phyloP scores from a whole-genome alignment of 1,140 invertebrate genomes.

The Vanessa atalanta region DNA sequence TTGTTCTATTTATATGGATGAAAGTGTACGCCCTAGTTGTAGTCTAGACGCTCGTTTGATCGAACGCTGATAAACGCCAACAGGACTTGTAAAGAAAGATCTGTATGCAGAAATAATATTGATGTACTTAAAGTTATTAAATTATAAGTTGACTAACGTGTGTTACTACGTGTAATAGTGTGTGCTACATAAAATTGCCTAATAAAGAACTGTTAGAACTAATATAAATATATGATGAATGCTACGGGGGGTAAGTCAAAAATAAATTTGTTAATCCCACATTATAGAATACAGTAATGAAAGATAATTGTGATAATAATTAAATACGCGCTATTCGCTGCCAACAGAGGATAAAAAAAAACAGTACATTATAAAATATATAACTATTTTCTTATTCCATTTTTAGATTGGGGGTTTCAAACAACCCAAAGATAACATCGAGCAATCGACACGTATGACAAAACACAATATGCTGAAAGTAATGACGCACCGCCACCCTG shows the following conservation, averaged over 20 bases:
- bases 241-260: conserved; percentile 9
- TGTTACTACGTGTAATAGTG: too few species aligned
- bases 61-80: too few species aligned
- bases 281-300: conserved; percentile 9
- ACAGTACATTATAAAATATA: conserved; percentile 7
- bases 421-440: conserved; percentile 3
- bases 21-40: background rate
- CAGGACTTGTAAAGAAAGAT: too few species aligned
- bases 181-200: conserved; percentile 6
- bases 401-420: conserved; percentile 10
- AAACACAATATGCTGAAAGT: conserved; percentile 4
- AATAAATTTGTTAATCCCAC: conserved; percentile 9
- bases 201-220: conserved; percentile 7
- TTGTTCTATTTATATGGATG: background rate
- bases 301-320: conserved; percentile 7
- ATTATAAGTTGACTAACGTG: too few species aligned
- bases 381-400: conserved; percentile 11
- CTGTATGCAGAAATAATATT: too few species aligned
- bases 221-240: conserved; percentile 8
- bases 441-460: background rate
- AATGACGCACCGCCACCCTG: too few species aligned
- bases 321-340: conserved; percentile 7
- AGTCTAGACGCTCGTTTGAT: too few species aligned
- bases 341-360: conserved; percentile 1
- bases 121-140: too few species aligned